Percentiles rank a stretch among this genome's conserved stretches.
phyloP scores from a whole-genome alignment of 2,888 invertebrate genomes.

The Lymantria monacha region DNA sequence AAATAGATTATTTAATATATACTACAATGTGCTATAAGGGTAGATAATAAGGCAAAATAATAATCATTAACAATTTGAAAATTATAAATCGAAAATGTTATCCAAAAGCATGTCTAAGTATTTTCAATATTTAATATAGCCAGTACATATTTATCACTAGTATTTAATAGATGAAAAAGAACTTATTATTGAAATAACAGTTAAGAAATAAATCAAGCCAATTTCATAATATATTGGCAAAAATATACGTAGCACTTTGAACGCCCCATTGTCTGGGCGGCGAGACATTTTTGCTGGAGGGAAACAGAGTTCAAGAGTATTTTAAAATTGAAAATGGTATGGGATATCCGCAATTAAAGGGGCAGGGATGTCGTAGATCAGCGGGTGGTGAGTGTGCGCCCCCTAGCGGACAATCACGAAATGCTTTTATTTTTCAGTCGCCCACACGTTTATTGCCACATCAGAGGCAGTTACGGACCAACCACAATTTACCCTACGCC shows the following conservation, averaged over 20 bases:
- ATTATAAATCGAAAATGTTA: too few relatives aligned
- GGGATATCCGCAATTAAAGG: constrained; percentile 53
- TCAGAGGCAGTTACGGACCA: constrained; percentile 57
- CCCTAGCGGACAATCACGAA: constrained; percentile 64
- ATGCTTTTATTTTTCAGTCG: constrained; percentile 74
- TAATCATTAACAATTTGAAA: too few relatives aligned
- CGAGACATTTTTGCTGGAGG: constrained; percentile 13
- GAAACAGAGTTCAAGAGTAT: constrained; percentile 16
- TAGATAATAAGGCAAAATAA: too few relatives aligned
- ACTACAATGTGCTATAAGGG: too few relatives aligned
- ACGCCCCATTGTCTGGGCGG: constrained; percentile 8
- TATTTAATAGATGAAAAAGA: not conserved
- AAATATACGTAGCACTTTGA: constrained; percentile 30
- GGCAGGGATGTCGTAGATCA: constrained; percentile 41
- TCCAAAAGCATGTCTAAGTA: too few relatives aligned
- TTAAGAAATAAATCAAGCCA: constrained; percentile 34
- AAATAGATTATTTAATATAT: too few relatives aligned
- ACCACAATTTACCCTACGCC: constrained; percentile 39
- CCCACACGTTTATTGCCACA: constrained; percentile 68
- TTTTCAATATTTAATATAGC: too few relatives aligned
- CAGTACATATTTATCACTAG: too few relatives aligned
- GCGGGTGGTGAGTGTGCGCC: constrained; percentile 38
- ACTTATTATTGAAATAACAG: constrained; percentile 14
- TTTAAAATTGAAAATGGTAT: constrained; percentile 24
- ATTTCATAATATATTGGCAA: constrained; percentile 24